Percentiles rank a stretch among this genome's conserved stretches.
Evolutionary conservation across 64 coral and sea anemone genomes (phyloP).

Genomic region (Astreopora myriophthalma): DNA sequence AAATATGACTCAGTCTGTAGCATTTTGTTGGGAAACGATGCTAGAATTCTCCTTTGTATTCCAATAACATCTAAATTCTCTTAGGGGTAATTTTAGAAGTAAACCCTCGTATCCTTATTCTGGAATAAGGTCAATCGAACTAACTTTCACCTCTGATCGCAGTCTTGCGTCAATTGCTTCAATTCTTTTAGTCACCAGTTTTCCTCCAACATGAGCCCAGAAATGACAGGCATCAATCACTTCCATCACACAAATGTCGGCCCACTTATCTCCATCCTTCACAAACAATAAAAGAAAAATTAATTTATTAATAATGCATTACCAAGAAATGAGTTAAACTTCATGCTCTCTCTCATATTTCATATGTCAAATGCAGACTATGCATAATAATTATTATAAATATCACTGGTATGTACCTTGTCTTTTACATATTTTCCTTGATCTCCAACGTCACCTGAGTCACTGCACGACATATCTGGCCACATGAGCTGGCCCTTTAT

Average conservation of each 20-base stretch:
- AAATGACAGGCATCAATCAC: constrained; percentile 96
- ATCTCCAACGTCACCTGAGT: not conserved
- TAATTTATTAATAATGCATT: too few species aligned
- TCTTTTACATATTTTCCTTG: constrained; percentile 46
- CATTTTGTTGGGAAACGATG: too few species aligned
- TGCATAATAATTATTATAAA: too few species aligned
- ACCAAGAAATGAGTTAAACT: too few species aligned
- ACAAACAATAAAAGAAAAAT: not conserved
- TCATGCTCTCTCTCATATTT: too few species aligned
- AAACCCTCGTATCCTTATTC: too few species aligned
- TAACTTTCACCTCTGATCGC: constrained; percentile 52
- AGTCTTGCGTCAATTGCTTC: constrained; percentile 44
- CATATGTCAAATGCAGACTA: too few species aligned
- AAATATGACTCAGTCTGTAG: too few species aligned
- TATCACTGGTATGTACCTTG: constrained; percentile 25
- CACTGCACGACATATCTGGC: constrained; percentile 46
- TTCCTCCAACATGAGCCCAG: constrained; percentile 96
- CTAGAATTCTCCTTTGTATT: too few species aligned
- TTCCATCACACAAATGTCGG: constrained; percentile 73
- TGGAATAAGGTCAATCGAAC: too few species aligned
- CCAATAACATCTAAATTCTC: too few species aligned
- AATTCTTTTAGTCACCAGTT: constrained; percentile 51
- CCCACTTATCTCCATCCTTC: constrained; percentile 75
- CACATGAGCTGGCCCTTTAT: constrained; percentile 67
- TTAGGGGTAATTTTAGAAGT: too few species aligned